Evolutionary conservation across 2,113 vertebrate species (phyloP).

Genomic region (Tachuris rubrigastra): DNA sequence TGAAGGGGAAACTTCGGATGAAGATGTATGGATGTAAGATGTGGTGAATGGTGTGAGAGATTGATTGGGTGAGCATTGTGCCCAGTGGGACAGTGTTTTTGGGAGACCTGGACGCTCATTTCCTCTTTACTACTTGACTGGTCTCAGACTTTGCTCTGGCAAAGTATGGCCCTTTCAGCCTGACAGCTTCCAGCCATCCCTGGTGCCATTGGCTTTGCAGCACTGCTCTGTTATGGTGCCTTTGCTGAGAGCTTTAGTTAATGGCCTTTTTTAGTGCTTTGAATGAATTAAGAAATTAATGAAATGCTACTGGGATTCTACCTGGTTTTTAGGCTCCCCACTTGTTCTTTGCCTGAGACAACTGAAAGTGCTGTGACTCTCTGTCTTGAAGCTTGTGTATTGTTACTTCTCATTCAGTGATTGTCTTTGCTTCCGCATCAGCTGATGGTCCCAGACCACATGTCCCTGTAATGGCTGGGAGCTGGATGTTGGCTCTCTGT

Average conservation of each 20-base stretch:
- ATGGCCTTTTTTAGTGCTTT: background rate
- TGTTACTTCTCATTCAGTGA: background rate
- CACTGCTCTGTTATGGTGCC: background rate
- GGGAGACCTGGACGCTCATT: background rate
- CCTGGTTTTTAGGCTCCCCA: background rate
- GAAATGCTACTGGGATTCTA: background rate
- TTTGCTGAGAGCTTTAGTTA: background rate
- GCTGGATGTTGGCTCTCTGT: background rate
- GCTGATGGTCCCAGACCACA: background rate
- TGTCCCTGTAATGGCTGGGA: background rate
- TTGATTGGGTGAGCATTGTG: fast-evolving
- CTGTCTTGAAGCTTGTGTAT: background rate
- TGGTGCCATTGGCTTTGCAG: background rate
- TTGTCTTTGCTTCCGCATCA: background rate
- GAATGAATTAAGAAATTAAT: background rate
- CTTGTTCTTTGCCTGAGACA: background rate
- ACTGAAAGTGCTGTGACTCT: too few relatives aligned
- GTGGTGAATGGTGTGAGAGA: background rate
- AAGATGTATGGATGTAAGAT: background rate
- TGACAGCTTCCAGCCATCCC: background rate
- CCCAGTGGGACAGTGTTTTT: background rate
- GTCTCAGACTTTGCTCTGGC: background rate
- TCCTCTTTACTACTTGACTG: background rate
- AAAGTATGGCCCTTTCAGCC: background rate
- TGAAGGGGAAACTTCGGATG: background rate